phyloP scores from a whole-genome alignment of 2,113 vertebrate genomes.

The Loxodonta africana region DNA sequence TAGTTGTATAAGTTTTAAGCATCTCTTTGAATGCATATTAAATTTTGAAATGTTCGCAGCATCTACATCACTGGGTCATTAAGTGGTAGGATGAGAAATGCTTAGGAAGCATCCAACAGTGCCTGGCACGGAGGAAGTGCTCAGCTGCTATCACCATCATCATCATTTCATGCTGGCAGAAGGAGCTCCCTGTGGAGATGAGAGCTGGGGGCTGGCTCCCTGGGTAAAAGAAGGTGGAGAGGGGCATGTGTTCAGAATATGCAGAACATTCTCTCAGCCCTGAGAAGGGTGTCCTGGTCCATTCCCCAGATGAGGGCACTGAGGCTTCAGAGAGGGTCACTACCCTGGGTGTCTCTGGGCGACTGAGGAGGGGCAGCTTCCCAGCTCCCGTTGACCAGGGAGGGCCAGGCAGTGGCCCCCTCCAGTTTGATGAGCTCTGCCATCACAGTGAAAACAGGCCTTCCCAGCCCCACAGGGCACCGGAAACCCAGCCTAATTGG shows the following conservation, averaged over 20 bases:
- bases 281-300: not conserved
- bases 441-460: not conserved
- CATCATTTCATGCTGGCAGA: not conserved
- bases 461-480: not conserved
- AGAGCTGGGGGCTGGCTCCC: not conserved
- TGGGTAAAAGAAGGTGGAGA: not conserved
- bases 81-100: not conserved
- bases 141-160: not conserved
- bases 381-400: not conserved
- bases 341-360: not conserved
- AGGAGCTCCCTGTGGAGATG: not conserved
- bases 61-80: not conserved
- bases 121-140: not conserved
- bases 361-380: not conserved
- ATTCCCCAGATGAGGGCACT: not conserved
- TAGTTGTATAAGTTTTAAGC: not conserved
- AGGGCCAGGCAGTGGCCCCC: not conserved
- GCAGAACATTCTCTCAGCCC: not conserved
- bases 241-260: not conserved
- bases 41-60: not conserved
- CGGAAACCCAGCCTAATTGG: conserved; percentile 68
- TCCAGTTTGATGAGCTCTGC: not conserved
- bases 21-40: not conserved
- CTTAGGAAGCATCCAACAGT: not conserved
- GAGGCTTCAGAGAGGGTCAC: not conserved